Conservation (phyloP, 2,113 vertebrate genomes). For the Sisor rabdophorus region DNA sequence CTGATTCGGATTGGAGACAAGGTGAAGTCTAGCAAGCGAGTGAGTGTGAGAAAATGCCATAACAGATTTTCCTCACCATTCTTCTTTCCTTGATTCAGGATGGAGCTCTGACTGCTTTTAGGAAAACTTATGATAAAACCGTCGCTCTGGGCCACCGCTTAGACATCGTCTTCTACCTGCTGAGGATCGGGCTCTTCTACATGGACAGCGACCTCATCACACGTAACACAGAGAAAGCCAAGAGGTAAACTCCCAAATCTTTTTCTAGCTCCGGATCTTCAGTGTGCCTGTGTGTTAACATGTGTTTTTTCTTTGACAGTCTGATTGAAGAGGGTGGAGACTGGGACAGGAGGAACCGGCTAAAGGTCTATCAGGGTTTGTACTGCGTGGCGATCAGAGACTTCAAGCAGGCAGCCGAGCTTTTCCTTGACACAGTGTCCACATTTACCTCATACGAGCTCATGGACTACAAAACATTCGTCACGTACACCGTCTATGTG, state of each 20-base stretch:
- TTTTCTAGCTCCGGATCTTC: not conserved
- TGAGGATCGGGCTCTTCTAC: slow-evolving; percentile 95
- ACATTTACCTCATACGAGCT: slow-evolving; percentile 99
- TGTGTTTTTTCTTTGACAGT: slow-evolving; percentile 59
- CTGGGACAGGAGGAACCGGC: slow-evolving; percentile 95
- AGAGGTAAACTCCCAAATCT: slow-evolving; percentile 72
- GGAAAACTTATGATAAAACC: slow-evolving; percentile 96
- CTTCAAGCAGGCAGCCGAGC: slow-evolving; percentile 95
- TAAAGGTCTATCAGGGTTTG: slow-evolving; percentile 96
- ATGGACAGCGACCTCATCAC: slow-evolving; percentile 99
- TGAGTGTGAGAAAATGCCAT: too few relatives aligned
- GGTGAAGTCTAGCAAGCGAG: slow-evolving; percentile 62
- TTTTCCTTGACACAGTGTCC: slow-evolving; percentile 96
- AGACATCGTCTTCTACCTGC: slow-evolving; percentile 95
- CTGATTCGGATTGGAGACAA: slow-evolving; percentile 93
- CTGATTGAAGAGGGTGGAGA: slow-evolving; percentile 98
- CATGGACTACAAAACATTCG: slow-evolving; percentile 99
- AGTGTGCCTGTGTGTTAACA: not conserved
- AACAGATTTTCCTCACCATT: not conserved
- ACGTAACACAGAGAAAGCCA: slow-evolving; percentile 94
- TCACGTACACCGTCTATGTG: slow-evolving; percentile 96
- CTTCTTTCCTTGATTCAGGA: slow-evolving; percentile 72
- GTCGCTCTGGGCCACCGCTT: slow-evolving; percentile 92
- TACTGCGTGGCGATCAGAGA: slow-evolving; percentile 96
- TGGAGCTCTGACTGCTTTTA: slow-evolving; percentile 87